Conservation (phyloP, 2,888 invertebrate genomes). For the Spodoptera exigua region DNA sequence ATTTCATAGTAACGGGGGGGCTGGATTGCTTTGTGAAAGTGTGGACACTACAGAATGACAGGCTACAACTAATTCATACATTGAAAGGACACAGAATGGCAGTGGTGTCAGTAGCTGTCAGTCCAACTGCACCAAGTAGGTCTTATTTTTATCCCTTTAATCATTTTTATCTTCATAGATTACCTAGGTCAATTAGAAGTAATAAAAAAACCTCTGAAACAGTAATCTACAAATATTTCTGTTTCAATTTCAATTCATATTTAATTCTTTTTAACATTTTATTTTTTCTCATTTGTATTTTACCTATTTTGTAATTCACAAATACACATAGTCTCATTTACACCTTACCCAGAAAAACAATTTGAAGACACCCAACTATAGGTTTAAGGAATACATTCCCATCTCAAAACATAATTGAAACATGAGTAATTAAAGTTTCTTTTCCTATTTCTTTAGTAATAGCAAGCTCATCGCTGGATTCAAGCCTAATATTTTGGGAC, state of each 20-base stretch:
- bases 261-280: too few relatives aligned
- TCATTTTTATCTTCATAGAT: too few relatives aligned
- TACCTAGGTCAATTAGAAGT: too few relatives aligned
- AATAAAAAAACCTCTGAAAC: too few relatives aligned
- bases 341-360: too few relatives aligned
- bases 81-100: slow-evolving; percentile 97
- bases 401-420: too few relatives aligned
- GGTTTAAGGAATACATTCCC: too few relatives aligned
- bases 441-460: slow-evolving; percentile 87
- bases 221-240: too few relatives aligned
- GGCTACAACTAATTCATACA: slow-evolving; percentile 92
- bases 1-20: slow-evolving; percentile 96
- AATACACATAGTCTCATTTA: neutral
- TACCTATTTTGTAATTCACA: neutral
- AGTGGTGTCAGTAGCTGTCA: slow-evolving; percentile 97
- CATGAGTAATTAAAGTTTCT: neutral
- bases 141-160: neutral
- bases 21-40: slow-evolving; percentile 97
- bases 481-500: slow-evolving; percentile 97
- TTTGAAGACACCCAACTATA: too few relatives aligned
- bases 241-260: too few relatives aligned
- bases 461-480: slow-evolving; percentile 97
- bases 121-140: slow-evolving; percentile 95
- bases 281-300: too few relatives aligned
- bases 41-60: slow-evolving; percentile 93